A percentile compares a stretch with the other conserved stretches of the same genome.
phyloP scores from a whole-genome alignment of 2,888 invertebrate genomes.

The Taphrorychus bicolor region DNA sequence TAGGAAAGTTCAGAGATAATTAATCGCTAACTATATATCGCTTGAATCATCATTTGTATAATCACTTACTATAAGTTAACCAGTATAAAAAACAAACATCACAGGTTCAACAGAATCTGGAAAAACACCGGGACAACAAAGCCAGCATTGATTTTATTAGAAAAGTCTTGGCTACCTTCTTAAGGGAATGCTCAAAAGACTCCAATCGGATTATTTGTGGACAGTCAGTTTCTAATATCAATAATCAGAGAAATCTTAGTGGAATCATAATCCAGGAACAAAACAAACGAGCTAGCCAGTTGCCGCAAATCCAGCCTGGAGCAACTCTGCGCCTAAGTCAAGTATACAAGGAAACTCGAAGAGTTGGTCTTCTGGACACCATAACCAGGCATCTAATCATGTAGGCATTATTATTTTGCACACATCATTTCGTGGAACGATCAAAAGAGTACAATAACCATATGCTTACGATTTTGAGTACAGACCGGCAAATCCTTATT shows the following conservation, averaged over 20 bases:
- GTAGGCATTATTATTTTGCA: slow-evolving; percentile 13
- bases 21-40: neutral
- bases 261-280: slow-evolving; percentile 5
- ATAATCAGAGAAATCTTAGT: neutral
- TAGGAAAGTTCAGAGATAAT: too few species aligned
- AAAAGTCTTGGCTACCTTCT: neutral
- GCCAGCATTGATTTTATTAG: neutral
- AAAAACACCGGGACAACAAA: slow-evolving; percentile 20
- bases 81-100: too few species aligned
- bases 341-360: slow-evolving; percentile 1
- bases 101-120: slow-evolving; percentile 9
- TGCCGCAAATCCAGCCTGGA: neutral
- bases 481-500: too few species aligned
- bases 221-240: neutral
- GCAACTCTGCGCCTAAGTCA: neutral
- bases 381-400: slow-evolving; percentile 10
- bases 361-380: slow-evolving; percentile 30
- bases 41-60: neutral
- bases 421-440: neutral
- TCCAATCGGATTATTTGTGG: slow-evolving; percentile 10
- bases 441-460: neutral
- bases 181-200: slow-evolving; percentile 1
- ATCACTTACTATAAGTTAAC: too few species aligned
- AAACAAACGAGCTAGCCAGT: neutral
- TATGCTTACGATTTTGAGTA: neutral